These are phyloP conservation scores for Coregonus clupeaformis DNA, from an alignment of 2,113 vertebrate species.

Conservation along the genomic window DNA sequence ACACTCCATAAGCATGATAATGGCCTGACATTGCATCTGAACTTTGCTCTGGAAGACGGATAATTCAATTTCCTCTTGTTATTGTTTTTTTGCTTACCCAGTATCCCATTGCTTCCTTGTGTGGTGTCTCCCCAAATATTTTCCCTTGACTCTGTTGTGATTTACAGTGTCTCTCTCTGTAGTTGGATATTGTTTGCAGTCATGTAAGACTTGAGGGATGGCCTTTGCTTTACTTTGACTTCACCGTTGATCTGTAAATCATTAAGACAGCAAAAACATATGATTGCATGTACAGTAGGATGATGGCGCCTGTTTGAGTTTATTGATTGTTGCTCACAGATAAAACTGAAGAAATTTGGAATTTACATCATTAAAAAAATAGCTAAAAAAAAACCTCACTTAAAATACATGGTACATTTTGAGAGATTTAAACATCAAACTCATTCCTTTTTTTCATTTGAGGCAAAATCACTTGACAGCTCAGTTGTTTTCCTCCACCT, in stretches of 20 bases:
- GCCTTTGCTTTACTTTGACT: not conserved
- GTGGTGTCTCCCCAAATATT: conserved; percentile 32
- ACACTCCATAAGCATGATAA: conserved; percentile 2
- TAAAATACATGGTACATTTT: not conserved
- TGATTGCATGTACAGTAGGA: no score
- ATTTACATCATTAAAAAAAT: not conserved
- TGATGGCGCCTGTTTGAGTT: no score
- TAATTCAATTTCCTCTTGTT: conserved; percentile 43
- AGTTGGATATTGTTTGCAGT: conserved; percentile 2
- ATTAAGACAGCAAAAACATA: no score
- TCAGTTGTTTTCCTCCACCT: not conserved
- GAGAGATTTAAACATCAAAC: not conserved
- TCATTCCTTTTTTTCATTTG: not conserved
- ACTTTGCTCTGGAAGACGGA: conserved; percentile 23
- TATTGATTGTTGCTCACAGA: no score
- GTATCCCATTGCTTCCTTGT: conserved; percentile 36
- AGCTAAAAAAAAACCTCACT: not conserved
- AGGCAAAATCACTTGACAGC: not conserved
- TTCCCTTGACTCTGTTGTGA: conserved; percentile 19
- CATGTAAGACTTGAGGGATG: not conserved
- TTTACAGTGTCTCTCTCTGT: conserved; percentile 3
- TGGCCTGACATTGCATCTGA: conserved; percentile 23
- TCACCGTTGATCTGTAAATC: no score
- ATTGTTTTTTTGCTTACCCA: conserved; percentile 37
- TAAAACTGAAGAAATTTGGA: no score